Evolutionary conservation across 2,113 vertebrate genomes (phyloP).

Genomic region (Scortum barcoo): DNA sequence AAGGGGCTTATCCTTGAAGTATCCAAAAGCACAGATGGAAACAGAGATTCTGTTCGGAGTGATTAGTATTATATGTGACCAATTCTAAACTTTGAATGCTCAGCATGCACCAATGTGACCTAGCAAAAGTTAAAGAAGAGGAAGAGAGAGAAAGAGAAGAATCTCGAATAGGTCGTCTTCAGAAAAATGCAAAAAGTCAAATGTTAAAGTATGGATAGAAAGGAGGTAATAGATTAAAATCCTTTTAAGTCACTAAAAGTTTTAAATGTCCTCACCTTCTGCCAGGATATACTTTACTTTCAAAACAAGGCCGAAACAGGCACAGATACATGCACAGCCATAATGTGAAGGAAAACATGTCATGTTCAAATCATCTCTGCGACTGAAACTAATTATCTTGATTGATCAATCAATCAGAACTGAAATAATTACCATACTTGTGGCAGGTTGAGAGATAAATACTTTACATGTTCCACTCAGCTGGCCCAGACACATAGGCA

Average conservation of each 20-base stretch:
- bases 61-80: constrained; percentile 9
- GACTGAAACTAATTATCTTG: not conserved
- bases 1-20: constrained; percentile 17
- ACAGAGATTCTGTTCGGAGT: not conserved
- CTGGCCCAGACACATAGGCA: not conserved
- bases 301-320: not conserved
- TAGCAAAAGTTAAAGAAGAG: not conserved
- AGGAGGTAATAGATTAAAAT: constrained; percentile 1
- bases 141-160: not conserved
- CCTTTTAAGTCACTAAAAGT: not conserved
- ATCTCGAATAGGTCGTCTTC: not conserved
- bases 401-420: constrained; percentile 21
- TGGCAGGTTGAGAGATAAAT: not conserved
- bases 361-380: not conserved
- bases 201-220: not conserved
- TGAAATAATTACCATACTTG: not conserved
- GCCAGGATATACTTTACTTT: not conserved
- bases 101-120: constrained; percentile 18
- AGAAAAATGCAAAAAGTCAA: not conserved
- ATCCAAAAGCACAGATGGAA: not conserved
- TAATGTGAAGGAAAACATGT: not conserved
- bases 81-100: constrained; percentile 24
- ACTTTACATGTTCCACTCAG: not conserved
- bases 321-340: not conserved
- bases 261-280: not conserved